A percentile compares a stretch with the other conserved stretches of the same genome.
Evolutionary conservation across 2,888 invertebrate species (phyloP).

Genomic region (Drosophila kambysellisi): DNA sequence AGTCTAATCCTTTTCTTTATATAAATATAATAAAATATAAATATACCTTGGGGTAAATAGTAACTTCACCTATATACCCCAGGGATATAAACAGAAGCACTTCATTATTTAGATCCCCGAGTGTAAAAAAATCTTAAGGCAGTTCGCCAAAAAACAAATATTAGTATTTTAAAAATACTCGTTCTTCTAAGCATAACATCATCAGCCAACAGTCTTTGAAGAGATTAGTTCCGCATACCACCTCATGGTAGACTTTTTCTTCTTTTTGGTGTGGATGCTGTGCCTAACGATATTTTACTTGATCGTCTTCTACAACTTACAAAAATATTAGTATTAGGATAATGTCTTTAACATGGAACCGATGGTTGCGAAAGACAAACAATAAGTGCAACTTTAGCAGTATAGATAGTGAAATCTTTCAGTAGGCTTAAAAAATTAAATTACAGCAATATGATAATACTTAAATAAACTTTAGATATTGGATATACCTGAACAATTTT

Average conservation of each 20-base stretch:
- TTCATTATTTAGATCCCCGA: neutral
- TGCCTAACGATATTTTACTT: neutral
- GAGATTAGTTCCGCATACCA: neutral
- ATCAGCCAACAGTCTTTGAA: neutral
- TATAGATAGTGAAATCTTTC: neutral
- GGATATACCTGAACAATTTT: conserved; percentile 97
- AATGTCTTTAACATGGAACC: neutral
- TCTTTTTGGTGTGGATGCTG: neutral
- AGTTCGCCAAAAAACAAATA: neutral
- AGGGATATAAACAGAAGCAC: neutral
- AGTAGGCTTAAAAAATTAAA: neutral
- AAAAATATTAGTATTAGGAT: neutral
- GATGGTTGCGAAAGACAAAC: neutral
- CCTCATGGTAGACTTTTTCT: neutral
- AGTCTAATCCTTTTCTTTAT: neutral
- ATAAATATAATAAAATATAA: neutral
- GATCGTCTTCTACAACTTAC: neutral
- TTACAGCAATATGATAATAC: neutral
- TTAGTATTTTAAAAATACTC: neutral
- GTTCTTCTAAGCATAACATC: neutral
- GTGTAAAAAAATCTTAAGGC: neutral
- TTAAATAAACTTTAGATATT: neutral
- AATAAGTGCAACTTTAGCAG: neutral
- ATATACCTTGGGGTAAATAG: neutral
- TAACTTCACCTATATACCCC: neutral